Base-by-base conservation (phyloP, 1,140 invertebrate species). In the Hyphantria cunea region DNA sequence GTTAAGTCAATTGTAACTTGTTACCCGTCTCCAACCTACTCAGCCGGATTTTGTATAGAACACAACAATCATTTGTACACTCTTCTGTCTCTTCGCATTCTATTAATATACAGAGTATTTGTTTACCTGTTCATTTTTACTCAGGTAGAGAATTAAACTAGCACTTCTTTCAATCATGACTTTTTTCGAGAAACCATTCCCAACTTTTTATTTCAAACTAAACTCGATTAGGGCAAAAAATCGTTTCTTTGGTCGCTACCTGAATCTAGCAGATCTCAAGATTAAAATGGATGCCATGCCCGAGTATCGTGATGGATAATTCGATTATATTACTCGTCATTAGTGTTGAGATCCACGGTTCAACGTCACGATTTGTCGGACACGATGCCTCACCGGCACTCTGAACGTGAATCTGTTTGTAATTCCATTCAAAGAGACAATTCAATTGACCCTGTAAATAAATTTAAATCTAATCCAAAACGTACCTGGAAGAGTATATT, bases 291-390 rank as follows among this genome's bases (percentile, higher is more conserved):
- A 64, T 59, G 45, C 55, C 39, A 53, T 42, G 49, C 9, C 42
- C 12, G 63, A 48, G 55, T 63, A 62, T 56, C 70, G 64, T 65
- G 61, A 69, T 66, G 59, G 67, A 70, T 73, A 73, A 70, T 70
- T 74, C 65, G 56, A 74, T 70, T 67, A 64, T 68, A 68, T 70
- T 70, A 70, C 61, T 31, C 42, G 64, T 67, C 64, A 70, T 70
- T 73, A 68, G 37, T 58, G 58, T 32, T 56, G 11, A 50, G 8
- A 25, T 67, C 68, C 68, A 70, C 45, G 17, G 54, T 64, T 56
- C 45, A 12, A 41, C 61, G 65, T 60, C 64, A 67, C 58, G 67
- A 65, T 49, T 54, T 48, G 45, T 58, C 33, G 45, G 55, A 39
- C 45, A 58, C 55, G 53, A 56, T 32, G 45, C 31, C 34, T 47